phyloP scores from a whole-genome alignment of 2,888 invertebrate genomes.

The Heliconius cydno region DNA sequence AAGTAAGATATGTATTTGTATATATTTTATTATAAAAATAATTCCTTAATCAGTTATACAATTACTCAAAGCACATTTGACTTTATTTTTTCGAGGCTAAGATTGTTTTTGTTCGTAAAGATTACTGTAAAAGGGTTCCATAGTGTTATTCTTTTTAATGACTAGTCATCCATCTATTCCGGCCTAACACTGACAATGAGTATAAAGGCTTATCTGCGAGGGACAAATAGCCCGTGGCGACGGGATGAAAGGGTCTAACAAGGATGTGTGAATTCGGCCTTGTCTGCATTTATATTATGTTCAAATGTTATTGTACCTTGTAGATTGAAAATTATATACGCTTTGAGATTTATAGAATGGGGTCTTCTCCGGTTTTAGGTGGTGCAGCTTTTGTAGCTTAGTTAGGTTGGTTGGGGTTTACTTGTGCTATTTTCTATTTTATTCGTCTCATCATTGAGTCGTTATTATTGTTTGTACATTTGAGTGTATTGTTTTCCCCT shows the following conservation, averaged over 20 bases:
- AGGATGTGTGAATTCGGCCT: slow-evolving; percentile 55
- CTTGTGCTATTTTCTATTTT: not conserved
- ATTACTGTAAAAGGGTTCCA: slow-evolving; percentile 36
- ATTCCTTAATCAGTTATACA: not conserved
- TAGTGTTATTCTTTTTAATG: slow-evolving; percentile 45
- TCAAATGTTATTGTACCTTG: slow-evolving; percentile 52
- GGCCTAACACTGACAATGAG: slow-evolving; percentile 52
- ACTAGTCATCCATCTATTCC: slow-evolving; percentile 46
- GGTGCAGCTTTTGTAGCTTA: not conserved
- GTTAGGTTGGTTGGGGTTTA: not conserved
- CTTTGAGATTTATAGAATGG: slow-evolving; percentile 21
- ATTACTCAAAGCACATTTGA: not conserved
- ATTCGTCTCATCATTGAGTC: not conserved
- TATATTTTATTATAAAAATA: not conserved
- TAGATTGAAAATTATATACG: slow-evolving; percentile 42
- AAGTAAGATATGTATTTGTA: not conserved
- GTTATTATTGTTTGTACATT: not conserved
- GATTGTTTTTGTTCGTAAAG: slow-evolving; percentile 21
- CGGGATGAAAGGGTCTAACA: slow-evolving; percentile 57
- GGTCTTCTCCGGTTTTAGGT: not conserved
- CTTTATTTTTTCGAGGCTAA: not conserved
- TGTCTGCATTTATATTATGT: slow-evolving; percentile 48
- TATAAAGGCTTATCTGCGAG: slow-evolving; percentile 57
- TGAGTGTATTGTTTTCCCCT: no score
- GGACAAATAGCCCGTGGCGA: slow-evolving; percentile 58